A percentile compares a stretch with the other conserved stretches of the same genome.
These are phyloP conservation scores for Anniella stebbinsi DNA, from an alignment of 2,797 vertebrate genomes.

Conservation along the genomic window DNA sequence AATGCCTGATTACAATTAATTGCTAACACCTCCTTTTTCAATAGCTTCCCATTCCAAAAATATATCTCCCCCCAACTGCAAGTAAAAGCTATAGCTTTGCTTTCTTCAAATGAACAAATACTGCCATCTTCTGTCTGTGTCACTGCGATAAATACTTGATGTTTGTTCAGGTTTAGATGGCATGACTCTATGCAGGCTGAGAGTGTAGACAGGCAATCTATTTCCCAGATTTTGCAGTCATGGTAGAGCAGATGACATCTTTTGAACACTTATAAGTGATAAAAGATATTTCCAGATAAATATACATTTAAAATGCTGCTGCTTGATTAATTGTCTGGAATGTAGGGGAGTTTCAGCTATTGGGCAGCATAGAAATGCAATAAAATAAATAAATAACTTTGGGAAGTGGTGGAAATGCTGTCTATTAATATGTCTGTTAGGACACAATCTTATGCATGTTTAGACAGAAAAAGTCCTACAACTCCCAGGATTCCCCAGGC, in stretches of 20 bases:
- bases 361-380: no score
- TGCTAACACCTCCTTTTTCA: slow-evolving; percentile 51
- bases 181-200: slow-evolving; percentile 8
- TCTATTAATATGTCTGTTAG: not conserved
- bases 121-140: slow-evolving; percentile 79
- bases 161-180: not conserved
- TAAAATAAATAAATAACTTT: no score
- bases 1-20: slow-evolving; percentile 50
- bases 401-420: not conserved
- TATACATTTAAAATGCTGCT: not conserved
- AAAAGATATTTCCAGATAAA: slow-evolving; percentile 18
- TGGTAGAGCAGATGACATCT: not conserved
- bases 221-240: not conserved
- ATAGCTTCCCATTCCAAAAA: slow-evolving; percentile 43
- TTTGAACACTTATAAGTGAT: not conserved
- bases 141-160: slow-evolving; percentile 26
- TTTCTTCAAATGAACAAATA: slow-evolving; percentile 71
- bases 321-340: slow-evolving; percentile 30
- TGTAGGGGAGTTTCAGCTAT: not conserved
- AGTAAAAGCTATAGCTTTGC: slow-evolving; percentile 38
- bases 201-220: slow-evolving; percentile 15
- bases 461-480: no score
- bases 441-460: no score
- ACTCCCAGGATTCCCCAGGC: no score
- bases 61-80: slow-evolving; percentile 34